Evolutionary conservation across 2,888 invertebrate species (phyloP).

Genomic region (Petrolisthes manimaculis): DNA sequence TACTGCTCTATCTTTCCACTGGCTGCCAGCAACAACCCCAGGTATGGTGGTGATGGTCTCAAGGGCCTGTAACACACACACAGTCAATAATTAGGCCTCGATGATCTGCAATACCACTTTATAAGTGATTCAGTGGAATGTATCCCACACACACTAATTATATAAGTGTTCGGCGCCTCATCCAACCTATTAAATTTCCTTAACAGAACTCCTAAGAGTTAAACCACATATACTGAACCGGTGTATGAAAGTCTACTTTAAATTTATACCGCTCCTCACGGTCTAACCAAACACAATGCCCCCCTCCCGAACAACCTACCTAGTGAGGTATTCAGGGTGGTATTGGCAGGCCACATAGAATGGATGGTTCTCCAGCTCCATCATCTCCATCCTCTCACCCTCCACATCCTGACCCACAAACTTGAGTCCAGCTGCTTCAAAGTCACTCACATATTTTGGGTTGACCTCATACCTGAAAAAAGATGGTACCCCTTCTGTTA

Average conservation of each 20-base stretch:
- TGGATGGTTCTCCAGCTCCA: slow-evolving; percentile 86
- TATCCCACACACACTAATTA: neutral
- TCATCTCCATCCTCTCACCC: slow-evolving; percentile 87
- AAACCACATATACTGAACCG: no score
- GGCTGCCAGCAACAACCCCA: slow-evolving; percentile 92
- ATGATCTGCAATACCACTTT: neutral
- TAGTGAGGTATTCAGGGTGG: slow-evolving; percentile 96
- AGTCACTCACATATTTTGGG: slow-evolving; percentile 82
- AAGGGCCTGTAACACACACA: slow-evolving; percentile 77
- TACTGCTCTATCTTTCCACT: slow-evolving; percentile 79
- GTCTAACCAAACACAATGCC: no score
- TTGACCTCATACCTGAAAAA: slow-evolving; percentile 87
- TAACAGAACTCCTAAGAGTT: neutral
- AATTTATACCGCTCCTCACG: no score
- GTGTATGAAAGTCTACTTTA: no score
- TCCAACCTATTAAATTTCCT: neutral
- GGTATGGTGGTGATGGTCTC: slow-evolving; percentile 93
- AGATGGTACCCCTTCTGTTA: neutral
- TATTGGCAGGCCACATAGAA: slow-evolving; percentile 97
- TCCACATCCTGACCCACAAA: slow-evolving; percentile 80
- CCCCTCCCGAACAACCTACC: slow-evolving; percentile 13
- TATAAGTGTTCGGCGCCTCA: neutral
- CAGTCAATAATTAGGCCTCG: neutral
- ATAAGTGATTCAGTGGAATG: neutral
- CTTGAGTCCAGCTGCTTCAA: slow-evolving; percentile 85